Conservation (phyloP, 2,113 vertebrate species). For the Pluvianellus socialis region DNA sequence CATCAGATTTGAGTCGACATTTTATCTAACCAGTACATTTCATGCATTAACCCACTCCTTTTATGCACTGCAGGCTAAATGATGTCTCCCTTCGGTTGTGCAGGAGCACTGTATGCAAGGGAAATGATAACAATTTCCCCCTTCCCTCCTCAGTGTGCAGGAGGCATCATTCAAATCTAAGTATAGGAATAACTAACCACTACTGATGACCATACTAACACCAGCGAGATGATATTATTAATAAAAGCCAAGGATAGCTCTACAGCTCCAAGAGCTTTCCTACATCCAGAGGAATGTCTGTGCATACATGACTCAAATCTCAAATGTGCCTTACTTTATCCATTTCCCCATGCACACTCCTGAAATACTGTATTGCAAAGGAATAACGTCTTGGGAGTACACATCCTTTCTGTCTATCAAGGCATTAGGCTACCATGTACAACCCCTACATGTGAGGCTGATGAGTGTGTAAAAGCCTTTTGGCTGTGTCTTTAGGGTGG, state of each 20-base stretch:
- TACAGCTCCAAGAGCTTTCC: background rate
- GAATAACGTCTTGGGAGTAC: background rate
- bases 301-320: background rate
- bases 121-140: background rate
- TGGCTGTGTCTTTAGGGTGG: background rate
- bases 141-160: background rate
- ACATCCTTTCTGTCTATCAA: background rate
- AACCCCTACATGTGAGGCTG: background rate
- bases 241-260: background rate
- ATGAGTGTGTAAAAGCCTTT: background rate
- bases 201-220: background rate
- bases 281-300: background rate
- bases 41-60: background rate
- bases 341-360: background rate
- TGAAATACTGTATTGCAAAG: background rate
- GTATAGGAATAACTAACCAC: background rate
- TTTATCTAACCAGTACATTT: background rate
- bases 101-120: background rate
- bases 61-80: background rate
- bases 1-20: background rate
- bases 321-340: fast-evolving
- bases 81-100: background rate
- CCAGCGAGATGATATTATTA: background rate
- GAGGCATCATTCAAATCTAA: background rate
- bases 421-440: background rate